Evolutionary conservation across 2,888 invertebrate species (phyloP).

Genomic region (Meta bourneti): DNA sequence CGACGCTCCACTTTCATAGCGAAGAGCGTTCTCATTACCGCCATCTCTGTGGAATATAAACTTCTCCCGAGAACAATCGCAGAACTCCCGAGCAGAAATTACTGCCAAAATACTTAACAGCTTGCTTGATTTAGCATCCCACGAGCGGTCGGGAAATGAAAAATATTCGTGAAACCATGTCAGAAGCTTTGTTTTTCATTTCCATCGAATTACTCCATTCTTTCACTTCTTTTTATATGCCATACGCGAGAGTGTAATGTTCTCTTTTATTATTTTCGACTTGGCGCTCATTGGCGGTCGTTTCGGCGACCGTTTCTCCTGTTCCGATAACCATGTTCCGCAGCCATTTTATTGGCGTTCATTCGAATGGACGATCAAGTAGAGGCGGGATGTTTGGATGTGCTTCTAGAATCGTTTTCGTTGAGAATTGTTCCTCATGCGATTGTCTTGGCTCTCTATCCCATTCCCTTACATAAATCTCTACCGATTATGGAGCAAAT

Average conservation of each 20-base stretch:
- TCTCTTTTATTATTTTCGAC: too few species aligned
- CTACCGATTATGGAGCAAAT: too few species aligned
- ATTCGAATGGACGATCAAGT: not conserved
- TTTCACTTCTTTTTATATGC: slow-evolving; percentile 1
- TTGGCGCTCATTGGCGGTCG: slow-evolving; percentile 43
- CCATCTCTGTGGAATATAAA: slow-evolving; percentile 4
- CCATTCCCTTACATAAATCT: too few species aligned
- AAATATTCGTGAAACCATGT: slow-evolving; percentile 46
- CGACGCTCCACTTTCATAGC: too few species aligned
- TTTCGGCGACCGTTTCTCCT: slow-evolving; percentile 3
- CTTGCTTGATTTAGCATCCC: slow-evolving; percentile 40
- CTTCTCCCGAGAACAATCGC: slow-evolving; percentile 31
- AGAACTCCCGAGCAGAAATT: slow-evolving; percentile 7
- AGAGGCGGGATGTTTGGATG: slow-evolving; percentile 10
- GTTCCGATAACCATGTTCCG: too few species aligned
- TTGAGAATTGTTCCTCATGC: too few species aligned
- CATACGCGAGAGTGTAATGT: not conserved
- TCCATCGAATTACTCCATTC: slow-evolving; percentile 13
- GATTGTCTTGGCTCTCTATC: too few species aligned
- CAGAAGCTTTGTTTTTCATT: slow-evolving; percentile 42
- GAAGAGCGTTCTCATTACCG: not conserved
- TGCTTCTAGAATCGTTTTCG: not conserved
- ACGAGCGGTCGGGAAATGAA: slow-evolving; percentile 44
- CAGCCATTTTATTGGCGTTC: slow-evolving; percentile 12
- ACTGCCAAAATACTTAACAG: slow-evolving; percentile 49